Percentiles rank a stretch among this genome's conserved stretches.
phyloP scores from a whole-genome alignment of 2,113 vertebrate species.

The Phyllostomus discolor region DNA sequence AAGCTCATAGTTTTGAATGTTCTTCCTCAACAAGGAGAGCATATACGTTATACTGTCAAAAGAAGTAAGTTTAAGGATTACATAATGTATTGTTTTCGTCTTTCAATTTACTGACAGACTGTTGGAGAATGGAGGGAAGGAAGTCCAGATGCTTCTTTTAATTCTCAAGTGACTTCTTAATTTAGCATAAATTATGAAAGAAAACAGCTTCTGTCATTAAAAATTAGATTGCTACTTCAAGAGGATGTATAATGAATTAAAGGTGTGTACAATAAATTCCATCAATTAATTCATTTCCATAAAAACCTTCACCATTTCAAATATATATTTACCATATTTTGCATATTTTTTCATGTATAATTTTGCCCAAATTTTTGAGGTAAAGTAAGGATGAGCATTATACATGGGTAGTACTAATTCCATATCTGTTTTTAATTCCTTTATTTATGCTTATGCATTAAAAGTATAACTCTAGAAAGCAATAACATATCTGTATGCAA shows the following conservation, averaged over 20 bases:
- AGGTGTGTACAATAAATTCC: neutral
- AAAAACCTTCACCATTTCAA: neutral
- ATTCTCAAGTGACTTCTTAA: constrained; percentile 14
- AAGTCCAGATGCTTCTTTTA: neutral
- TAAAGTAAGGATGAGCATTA: no score
- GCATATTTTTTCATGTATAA: no score
- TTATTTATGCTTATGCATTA: no score
- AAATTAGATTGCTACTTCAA: neutral
- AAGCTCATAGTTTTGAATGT: neutral
- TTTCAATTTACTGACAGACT: neutral
- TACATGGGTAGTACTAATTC: no score
- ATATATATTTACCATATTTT: neutral
- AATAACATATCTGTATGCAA: no score
- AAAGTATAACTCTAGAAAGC: no score
- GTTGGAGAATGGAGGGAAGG: neutral
- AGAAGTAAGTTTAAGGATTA: neutral
- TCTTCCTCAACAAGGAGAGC: neutral
- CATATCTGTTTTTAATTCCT: no score
- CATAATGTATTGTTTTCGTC: neutral
- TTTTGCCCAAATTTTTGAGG: no score
- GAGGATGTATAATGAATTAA: neutral
- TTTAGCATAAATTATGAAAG: constrained; percentile 24
- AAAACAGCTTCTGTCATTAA: constrained; percentile 9
- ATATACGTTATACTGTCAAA: neutral
- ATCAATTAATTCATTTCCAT: neutral